phyloP scores from a whole-genome alignment of 2,113 vertebrate genomes.

The Nothobranchius furzeri region DNA sequence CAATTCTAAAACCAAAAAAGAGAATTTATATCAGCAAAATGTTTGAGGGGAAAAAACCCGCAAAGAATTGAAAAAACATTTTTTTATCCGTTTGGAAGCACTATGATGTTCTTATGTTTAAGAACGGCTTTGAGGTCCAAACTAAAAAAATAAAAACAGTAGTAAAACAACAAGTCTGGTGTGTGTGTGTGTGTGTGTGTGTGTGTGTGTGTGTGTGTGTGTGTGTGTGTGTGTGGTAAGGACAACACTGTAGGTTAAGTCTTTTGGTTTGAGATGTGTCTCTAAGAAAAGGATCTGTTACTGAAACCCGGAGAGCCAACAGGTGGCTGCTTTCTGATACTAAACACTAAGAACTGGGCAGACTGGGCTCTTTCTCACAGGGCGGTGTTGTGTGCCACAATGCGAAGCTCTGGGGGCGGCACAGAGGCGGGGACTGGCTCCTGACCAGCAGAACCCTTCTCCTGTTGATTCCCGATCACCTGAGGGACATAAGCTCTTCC shows the following conservation, averaged over 20 bases:
- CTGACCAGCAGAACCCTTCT: conserved; percentile 70
- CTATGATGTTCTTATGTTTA: not conserved
- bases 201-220: too few relatives aligned
- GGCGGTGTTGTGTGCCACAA: conserved; percentile 85
- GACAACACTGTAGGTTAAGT: conserved; percentile 13
- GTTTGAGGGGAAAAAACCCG: not conserved
- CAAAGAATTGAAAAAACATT: too few relatives aligned
- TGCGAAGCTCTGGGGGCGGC: conserved; percentile 71
- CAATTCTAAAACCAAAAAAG: conserved; percentile 14
- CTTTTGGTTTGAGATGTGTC: conserved; percentile 32
- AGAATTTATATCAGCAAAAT: not conserved
- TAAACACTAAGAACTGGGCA: conserved; percentile 19
- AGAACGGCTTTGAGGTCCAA: conserved; percentile 36
- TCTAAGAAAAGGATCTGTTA: not conserved
- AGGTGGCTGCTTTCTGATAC: conserved; percentile 20
- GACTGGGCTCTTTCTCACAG: conserved; percentile 74
- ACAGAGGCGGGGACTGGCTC: conserved; percentile 67
- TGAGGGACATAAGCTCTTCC: conserved; percentile 79
- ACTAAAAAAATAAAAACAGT: conserved; percentile 24
- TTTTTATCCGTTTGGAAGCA: not conserved
- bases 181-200: too few relatives aligned
- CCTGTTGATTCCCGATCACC: conserved; percentile 66
- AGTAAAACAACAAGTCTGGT: not conserved
- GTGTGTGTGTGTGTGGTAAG: too few relatives aligned
- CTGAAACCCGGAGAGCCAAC: conserved; percentile 4